Evolutionary conservation across 2,797 vertebrate genomes (phyloP).

Genomic region (Natrix natrix): DNA sequence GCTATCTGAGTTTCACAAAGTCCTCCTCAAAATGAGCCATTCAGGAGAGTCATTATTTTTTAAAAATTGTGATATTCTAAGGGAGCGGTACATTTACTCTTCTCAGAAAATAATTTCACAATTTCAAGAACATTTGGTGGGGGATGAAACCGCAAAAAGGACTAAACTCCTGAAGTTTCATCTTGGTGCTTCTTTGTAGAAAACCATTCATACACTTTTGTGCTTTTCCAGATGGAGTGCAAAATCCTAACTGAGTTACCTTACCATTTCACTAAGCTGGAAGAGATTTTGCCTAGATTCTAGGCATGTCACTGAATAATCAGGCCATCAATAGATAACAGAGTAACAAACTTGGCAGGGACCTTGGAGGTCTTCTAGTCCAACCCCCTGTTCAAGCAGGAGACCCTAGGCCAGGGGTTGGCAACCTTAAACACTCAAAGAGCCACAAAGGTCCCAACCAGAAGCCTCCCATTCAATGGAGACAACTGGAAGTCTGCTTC

Average conservation of each 20-base stretch:
- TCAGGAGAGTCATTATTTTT: neutral
- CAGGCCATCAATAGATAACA: neutral
- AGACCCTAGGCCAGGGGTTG: neutral
- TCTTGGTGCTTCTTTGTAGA: neutral
- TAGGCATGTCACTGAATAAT: neutral
- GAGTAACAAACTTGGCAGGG: neutral
- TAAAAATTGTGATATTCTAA: neutral
- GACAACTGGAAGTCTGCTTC: too few species aligned
- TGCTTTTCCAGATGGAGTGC: neutral
- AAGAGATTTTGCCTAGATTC: neutral
- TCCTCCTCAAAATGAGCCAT: conserved; percentile 3
- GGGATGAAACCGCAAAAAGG: neutral
- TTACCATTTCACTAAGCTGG: neutral
- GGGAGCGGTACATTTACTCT: neutral
- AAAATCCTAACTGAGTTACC: neutral
- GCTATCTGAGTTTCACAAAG: conserved; percentile 1
- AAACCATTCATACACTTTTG: neutral
- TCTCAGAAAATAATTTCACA: conserved; percentile 2
- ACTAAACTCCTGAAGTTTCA: neutral
- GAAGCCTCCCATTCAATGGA: too few species aligned
- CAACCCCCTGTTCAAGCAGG: neutral
- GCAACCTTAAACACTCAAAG: too few species aligned
- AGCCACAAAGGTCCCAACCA: too few species aligned
- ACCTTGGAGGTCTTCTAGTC: neutral
- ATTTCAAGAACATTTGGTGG: neutral